These are phyloP conservation scores for Pyrrhosoma nymphula DNA, from an alignment of 2,888 invertebrate species.

Conservation along the genomic window DNA sequence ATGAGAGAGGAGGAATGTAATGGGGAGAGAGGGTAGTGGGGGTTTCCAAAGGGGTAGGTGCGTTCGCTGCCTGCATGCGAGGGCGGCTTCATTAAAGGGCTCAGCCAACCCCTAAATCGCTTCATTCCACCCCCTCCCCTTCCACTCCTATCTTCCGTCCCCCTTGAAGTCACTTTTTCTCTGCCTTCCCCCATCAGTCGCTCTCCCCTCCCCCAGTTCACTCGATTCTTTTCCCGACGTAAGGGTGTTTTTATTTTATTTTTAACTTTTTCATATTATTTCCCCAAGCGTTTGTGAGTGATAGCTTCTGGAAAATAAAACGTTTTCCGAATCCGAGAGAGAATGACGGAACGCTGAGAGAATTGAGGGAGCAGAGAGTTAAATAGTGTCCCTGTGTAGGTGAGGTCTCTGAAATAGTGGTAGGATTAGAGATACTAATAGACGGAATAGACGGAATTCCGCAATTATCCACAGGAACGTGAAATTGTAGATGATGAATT, in stretches of 20 bases:
- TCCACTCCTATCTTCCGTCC: too few relatives aligned
- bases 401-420: neutral
- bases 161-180: neutral
- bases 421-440: neutral
- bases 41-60: neutral
- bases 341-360: neutral
- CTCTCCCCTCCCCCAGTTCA: neutral
- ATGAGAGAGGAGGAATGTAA: neutral
- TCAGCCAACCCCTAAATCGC: conserved; percentile 53
- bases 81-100: conserved; percentile 61
- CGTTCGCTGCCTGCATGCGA: neutral
- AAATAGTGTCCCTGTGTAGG: neutral
- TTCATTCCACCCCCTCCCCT: neutral
- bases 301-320: conserved; percentile 37
- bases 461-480: too few relatives aligned
- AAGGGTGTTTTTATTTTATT: neutral
- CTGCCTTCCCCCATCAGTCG: neutral
- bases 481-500: too few relatives aligned
- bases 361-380: neutral
- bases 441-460: too few relatives aligned
- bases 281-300: conserved; percentile 29
- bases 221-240: neutral
- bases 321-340: conserved; percentile 9
- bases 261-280: neutral
- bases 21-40: neutral